Base-by-base conservation (phyloP, 2,113 vertebrate genomes). In the Trinectes maculatus region DNA sequence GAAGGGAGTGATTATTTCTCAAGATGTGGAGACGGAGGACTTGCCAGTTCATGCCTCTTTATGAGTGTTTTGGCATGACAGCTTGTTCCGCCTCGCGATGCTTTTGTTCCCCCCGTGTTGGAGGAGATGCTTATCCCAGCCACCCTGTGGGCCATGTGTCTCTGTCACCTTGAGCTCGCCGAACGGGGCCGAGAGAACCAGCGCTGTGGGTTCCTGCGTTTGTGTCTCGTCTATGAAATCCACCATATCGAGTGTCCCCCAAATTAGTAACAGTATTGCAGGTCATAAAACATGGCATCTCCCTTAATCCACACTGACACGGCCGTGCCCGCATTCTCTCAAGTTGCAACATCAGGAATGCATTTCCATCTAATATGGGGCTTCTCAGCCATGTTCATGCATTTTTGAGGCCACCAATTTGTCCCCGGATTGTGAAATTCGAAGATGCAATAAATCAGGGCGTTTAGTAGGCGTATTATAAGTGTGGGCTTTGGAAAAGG, bases 1-100 rank as follows among this genome's bases (percentile, higher is more conserved):
- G 87, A 87, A 91, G 85, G 89, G 82, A 92, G 82, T 89, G 82
- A 91, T 91, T 89, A 91, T 87, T 91, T 85, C 78, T 85, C 87
- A 91, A 87, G 87, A 90, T 90, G 89, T 89, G 86, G 80, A 79
- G 74, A 85, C 79, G 4, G 66, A 81, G 71, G 85, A 87, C 85
- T 75, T 82, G 89, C 89, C 89, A 88, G 79, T 85, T 88, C 85
- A 83, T 86, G 86, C 80, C 83, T 86, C 75, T 87, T 85, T 87
- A 85, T 84, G 76, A 85, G 83, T 89, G 80, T 89, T 89, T 85
- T 87, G 87, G 84, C 87, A 83, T 56, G 67, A 73, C 59, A 54
- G 79, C 66, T 76, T 80, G 74, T 79, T 87, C 74, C 51, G 47
- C 75, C 64, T 85, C 84, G 62, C 71, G 76, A 67, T 60, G 54